Conservation (phyloP, 2,888 invertebrate species). For the Clistopyga incitator region DNA sequence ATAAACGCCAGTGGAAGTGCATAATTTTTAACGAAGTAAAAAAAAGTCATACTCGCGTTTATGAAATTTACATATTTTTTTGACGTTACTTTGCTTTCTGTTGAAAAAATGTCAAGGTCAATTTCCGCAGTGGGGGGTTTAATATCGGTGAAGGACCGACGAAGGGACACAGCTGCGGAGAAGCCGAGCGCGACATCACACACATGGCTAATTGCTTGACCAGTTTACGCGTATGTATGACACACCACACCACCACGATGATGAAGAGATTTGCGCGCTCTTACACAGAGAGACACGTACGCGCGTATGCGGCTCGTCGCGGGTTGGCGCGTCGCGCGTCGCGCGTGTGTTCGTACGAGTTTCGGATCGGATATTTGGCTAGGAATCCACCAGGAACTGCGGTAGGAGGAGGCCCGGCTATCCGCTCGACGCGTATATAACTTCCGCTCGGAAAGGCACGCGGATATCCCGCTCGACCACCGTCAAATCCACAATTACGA, state of each 20-base stretch:
- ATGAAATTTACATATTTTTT: no score
- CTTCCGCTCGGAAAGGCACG: constrained; percentile 22
- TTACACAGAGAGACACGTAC: background rate
- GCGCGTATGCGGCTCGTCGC: background rate
- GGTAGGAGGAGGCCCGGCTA: constrained; percentile 17
- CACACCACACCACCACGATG: constrained; percentile 53
- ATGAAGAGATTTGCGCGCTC: constrained; percentile 44
- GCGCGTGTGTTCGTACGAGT: background rate
- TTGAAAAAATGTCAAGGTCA: background rate
- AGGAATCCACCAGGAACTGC: constrained; percentile 22
- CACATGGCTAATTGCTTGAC: constrained; percentile 64
- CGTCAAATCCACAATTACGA: background rate
- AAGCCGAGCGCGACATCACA: constrained; percentile 50
- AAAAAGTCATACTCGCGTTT: no score
- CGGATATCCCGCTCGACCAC: constrained; percentile 13
- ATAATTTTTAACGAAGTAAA: no score
- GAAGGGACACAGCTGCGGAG: constrained; percentile 29
- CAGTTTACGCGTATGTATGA: constrained; percentile 52
- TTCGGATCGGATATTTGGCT: constrained; percentile 44
- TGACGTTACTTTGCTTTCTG: constrained; percentile 1
- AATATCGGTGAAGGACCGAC: constrained; percentile 25
- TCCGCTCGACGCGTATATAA: constrained; percentile 22
- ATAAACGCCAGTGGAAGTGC: no score
- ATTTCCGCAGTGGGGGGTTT: constrained; percentile 15
- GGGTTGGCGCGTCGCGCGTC: background rate